Conservation (phyloP, 2,888 invertebrate species). For the Doris montereyensis region DNA sequence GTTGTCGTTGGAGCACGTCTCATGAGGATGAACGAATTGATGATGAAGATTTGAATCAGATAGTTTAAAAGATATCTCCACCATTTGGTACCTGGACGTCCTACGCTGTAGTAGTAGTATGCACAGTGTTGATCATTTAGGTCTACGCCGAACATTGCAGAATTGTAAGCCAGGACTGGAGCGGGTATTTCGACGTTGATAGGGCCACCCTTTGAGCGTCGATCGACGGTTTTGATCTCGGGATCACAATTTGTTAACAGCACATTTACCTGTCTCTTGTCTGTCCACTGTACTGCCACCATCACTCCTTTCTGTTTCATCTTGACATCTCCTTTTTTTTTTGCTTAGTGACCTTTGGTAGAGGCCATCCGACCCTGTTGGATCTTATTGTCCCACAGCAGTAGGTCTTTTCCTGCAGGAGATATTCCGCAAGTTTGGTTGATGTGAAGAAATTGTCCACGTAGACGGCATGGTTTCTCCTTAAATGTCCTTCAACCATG, state of each 20-base stretch:
- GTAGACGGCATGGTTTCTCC: constrained; percentile 13
- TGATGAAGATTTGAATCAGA: no score
- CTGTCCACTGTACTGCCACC: constrained; percentile 28
- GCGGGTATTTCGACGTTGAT: not conserved
- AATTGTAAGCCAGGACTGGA: constrained; percentile 5
- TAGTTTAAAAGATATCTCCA: no score
- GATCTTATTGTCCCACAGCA: constrained; percentile 14
- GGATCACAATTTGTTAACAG: constrained; percentile 9
- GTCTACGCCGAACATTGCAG: constrained; percentile 35
- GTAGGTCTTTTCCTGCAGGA: constrained; percentile 4
- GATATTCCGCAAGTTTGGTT: constrained; percentile 8
- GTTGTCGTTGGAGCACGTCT: no score
- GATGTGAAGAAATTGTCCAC: constrained; percentile 32
- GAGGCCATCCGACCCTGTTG: constrained; percentile 28
- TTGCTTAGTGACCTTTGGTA: not conserved
- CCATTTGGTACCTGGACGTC: no score
- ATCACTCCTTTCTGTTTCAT: constrained; percentile 13
- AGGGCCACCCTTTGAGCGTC: not conserved
- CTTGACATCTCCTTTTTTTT: not conserved
- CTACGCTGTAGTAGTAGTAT: constrained; percentile 41
- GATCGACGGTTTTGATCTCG: not conserved
- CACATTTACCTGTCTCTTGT: no score
- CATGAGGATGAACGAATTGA: no score
- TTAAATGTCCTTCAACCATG: not conserved
- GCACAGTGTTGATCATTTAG: constrained; percentile 20